These are phyloP conservation scores for Elgaria multicarinata DNA, from an alignment of 2,113 vertebrate species.

Conservation along the genomic window DNA sequence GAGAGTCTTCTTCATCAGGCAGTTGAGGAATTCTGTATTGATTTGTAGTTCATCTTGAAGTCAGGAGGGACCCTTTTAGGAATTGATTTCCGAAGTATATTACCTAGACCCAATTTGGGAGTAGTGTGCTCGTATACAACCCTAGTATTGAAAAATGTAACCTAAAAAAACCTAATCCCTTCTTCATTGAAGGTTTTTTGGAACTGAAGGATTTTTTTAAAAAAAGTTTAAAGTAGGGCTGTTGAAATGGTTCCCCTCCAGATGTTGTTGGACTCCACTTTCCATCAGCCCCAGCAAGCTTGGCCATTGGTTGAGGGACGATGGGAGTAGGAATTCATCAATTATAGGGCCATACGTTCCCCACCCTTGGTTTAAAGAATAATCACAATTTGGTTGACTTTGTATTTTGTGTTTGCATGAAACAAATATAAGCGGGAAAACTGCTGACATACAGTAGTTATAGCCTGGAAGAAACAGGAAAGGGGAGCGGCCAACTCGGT, in stretches of 20 bases:
- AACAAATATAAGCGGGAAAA: background rate
- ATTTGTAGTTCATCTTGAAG: background rate
- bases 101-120: background rate
- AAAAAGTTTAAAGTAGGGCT: background rate
- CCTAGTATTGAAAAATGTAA: background rate
- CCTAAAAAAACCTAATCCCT: background rate
- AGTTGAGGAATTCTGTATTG: background rate
- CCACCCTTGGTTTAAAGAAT: background rate
- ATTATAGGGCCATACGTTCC: too few species aligned
- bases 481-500: background rate
- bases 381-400: background rate
- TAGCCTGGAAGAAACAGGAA: rapidly evolving
- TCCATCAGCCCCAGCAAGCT: too few species aligned
- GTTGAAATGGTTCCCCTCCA: too few species aligned
- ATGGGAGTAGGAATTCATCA: too few species aligned
- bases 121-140: background rate
- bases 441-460: background rate
- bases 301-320: too few species aligned
- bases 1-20: background rate
- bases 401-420: background rate
- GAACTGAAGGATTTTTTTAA: background rate
- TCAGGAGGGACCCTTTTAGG: background rate
- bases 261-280: too few species aligned
- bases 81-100: background rate
- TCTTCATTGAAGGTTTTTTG: background rate